Evolutionary conservation across 2,797 vertebrate genomes (phyloP), one percentile per base, ranked within the genome.

Genomic region (Pelodytes ibericus): DNA sequence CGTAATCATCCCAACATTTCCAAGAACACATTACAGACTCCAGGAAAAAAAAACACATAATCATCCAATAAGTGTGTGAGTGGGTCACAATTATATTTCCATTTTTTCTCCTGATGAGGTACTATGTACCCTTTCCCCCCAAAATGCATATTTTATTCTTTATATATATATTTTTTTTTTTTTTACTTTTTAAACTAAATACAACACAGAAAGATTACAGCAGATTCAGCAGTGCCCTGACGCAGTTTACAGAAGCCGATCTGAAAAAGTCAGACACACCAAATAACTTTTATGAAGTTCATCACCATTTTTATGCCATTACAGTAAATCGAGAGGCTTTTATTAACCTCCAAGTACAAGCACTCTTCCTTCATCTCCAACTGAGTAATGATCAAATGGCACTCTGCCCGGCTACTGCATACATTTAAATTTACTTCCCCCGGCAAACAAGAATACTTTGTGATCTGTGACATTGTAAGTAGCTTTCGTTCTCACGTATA

Each of bases 231-330:
- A 75, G 69, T 27, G 57, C 30, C 16, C 57, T 25, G 74, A 62
- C 33, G 41, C 51, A 62, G 65, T 62, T n/a, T 53, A 41, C 36
- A 44, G 56, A 49, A 75, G 29, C 39, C 29, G 51, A 41, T 75
- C 27, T 68, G 59, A 75, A 69, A 75, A 69, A 20, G 64, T 68
- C 74, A 68, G 74, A 26, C 49, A 41, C 16, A 69, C 29, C 30
- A 67, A 75, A 67, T 75, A 75, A 69, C 74, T 69, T 68, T 75
- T 69, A 69, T 75, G 74, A 75, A 75, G 64, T 51, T 75, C 65
- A 62, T 59, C 57, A 24, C n/a, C 30, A 64, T 25, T 75, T 74
- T 75, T 69, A 75, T 75, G 65, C 41, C 22, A 24, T 53, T 6
- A 41, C 74, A 68, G 74, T 75, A 75, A 75, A 75, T 61, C 39